phyloP scores from a whole-genome alignment of 2,113 vertebrate species.

The Indicator indicator region DNA sequence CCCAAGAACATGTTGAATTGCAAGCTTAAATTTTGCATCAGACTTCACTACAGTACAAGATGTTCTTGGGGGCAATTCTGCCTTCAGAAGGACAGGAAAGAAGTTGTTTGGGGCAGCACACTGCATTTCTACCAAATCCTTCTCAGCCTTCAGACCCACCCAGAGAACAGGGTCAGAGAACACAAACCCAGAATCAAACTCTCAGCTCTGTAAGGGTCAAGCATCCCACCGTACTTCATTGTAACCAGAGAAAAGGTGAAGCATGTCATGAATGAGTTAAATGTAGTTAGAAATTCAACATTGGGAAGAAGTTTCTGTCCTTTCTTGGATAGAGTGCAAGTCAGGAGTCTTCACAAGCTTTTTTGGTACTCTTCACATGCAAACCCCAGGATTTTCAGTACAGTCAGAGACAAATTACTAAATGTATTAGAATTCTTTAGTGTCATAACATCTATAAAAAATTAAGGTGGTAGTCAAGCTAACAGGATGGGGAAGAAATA shows the following conservation, averaged over 20 bases:
- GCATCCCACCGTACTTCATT: not conserved
- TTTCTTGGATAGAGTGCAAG: not conserved
- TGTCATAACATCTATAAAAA: not conserved
- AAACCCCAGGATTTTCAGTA: not conserved
- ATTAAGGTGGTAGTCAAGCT: not conserved
- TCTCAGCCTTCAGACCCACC: not conserved
- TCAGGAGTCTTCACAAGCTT: not conserved
- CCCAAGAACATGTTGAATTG: accelerated
- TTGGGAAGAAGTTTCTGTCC: not conserved
- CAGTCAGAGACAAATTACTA: not conserved
- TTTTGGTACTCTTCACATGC: not conserved
- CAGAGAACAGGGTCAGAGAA: not conserved
- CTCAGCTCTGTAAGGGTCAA: not conserved
- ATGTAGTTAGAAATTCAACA: not conserved
- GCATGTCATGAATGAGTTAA: not conserved
- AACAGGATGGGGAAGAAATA: not conserved
- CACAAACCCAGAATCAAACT: not conserved
- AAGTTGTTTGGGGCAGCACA: not conserved
- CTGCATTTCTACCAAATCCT: not conserved
- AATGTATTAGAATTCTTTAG: not conserved
- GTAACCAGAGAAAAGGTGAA: not conserved
- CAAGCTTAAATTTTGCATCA: not conserved
- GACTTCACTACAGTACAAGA: not conserved
- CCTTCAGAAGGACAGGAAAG: not conserved
- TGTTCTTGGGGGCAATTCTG: not conserved